Percentiles rank a stretch among this genome's conserved stretches.
phyloP scores from a whole-genome alignment of 2,888 invertebrate species.

The Tipula helvola region DNA sequence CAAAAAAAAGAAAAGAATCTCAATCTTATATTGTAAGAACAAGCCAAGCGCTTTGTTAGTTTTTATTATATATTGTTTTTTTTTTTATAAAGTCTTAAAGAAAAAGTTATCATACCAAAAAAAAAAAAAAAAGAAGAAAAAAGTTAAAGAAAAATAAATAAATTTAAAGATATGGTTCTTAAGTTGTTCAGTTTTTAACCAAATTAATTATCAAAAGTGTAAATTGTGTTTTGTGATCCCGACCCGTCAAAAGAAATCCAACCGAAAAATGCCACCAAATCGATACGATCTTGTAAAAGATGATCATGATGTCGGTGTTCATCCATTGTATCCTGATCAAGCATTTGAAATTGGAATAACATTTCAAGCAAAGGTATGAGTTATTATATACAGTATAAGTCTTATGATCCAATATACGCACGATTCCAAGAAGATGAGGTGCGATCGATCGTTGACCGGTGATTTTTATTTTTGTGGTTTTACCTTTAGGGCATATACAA shows the following conservation, averaged over 20 bases:
- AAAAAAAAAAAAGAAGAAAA: background rate
- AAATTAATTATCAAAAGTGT: background rate
- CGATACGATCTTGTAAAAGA: slow-evolving; percentile 80
- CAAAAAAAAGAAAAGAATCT: background rate
- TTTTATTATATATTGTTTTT: background rate
- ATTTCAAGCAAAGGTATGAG: slow-evolving; percentile 79
- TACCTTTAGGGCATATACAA: background rate
- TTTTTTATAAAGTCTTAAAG: background rate
- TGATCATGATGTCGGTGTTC: slow-evolving; percentile 70
- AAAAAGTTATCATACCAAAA: background rate
- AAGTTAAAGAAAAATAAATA: background rate
- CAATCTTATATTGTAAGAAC: background rate
- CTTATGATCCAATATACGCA: background rate
- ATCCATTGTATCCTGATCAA: slow-evolving; percentile 83
- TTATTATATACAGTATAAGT: background rate
- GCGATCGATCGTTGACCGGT: background rate
- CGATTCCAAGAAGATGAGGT: background rate
- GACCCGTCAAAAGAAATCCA: background rate
- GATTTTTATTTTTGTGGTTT: background rate
- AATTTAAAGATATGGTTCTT: background rate
- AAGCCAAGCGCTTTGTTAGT: slow-evolving; percentile 4
- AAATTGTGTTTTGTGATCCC: background rate
- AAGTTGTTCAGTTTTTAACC: background rate
- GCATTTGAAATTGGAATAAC: slow-evolving; percentile 71
- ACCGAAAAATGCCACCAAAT: slow-evolving; percentile 58